Evolutionary conservation across 2,113 vertebrate species (phyloP), one percentile per base, ranked within the genome.

Genomic region (Epinephelus moara): DNA sequence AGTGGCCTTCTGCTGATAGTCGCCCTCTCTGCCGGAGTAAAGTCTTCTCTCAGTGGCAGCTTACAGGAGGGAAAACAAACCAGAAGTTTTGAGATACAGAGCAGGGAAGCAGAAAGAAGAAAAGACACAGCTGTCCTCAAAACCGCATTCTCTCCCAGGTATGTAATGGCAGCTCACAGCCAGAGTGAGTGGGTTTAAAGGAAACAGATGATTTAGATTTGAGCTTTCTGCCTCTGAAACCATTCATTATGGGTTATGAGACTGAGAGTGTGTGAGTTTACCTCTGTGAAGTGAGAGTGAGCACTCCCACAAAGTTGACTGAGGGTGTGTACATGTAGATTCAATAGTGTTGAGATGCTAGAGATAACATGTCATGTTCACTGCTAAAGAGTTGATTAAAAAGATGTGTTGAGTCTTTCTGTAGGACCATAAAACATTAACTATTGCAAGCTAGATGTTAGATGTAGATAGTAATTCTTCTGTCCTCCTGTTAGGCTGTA

Each of bases 1-100:
- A 93, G 95, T 95, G 95, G 95, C 94, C 85, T 92, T 90, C 75
- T 90, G 85, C 80, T 91, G 93, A 94, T 94, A 94, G 90, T 85
- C 79, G 81, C 70, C 85, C 85, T 92, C 85, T 92, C 86, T 78
- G 81, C 84, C 76, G 62, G 81, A 89, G 87, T 91, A 66, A 87
- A 90, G 90, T 87, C 88, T 86, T 91, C 88, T 93, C 85, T 86
- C 85, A 89, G 89, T 92, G 89, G 89, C 86, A 85, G 91, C 81
- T 83, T 66, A 79, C 33, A 87, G 87, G 84, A 95, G 88, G 85
- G 89, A 92, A 92, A 91, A 93, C 89, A 88, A 89, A 87, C 66
- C 83, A 89, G 88, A 81, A 60, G 82, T 84, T 85, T 70, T 66
- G 61, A 89, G 85, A 89, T 74, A 78, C 78, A 89, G 66, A 83